These are phyloP conservation scores for Parnassius smintheus DNA, from an alignment of 2,888 invertebrate genomes.

Conservation along the genomic window DNA sequence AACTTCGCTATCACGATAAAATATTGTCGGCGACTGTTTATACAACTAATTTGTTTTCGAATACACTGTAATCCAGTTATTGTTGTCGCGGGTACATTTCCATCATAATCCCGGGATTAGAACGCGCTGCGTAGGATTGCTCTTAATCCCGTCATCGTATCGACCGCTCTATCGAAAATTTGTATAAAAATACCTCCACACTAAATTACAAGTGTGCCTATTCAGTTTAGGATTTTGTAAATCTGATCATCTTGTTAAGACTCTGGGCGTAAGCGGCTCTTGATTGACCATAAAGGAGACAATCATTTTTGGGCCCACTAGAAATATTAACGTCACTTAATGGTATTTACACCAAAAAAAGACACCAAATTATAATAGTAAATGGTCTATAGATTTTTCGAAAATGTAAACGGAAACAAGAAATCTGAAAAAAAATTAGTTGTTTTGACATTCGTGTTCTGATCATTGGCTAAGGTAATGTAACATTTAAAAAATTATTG, in stretches of 20 bases:
- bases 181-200: neutral
- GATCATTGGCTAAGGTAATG: too few relatives aligned
- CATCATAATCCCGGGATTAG: slow-evolving; percentile 35
- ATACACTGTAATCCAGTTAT: slow-evolving; percentile 36
- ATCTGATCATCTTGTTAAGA: neutral
- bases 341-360: too few relatives aligned
- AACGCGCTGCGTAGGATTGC: slow-evolving; percentile 35
- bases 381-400: too few relatives aligned
- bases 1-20: slow-evolving; percentile 6
- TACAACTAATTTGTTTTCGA: slow-evolving; percentile 41
- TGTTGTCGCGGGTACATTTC: slow-evolving; percentile 26
- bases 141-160: slow-evolving; percentile 37
- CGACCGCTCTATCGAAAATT: slow-evolving; percentile 8
- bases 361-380: too few relatives aligned
- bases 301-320: too few relatives aligned
- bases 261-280: neutral
- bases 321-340: too few relatives aligned
- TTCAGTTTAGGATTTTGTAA: neutral
- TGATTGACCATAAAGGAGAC: slow-evolving; percentile 1
- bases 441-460: too few relatives aligned
- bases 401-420: too few relatives aligned
- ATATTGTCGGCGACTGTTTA: slow-evolving; percentile 20
- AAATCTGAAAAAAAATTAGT: too few relatives aligned
- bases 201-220: neutral
- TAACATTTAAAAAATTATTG: too few relatives aligned